Conservation (phyloP, 1,140 invertebrate genomes). For the Latrodectus geometricus region DNA sequence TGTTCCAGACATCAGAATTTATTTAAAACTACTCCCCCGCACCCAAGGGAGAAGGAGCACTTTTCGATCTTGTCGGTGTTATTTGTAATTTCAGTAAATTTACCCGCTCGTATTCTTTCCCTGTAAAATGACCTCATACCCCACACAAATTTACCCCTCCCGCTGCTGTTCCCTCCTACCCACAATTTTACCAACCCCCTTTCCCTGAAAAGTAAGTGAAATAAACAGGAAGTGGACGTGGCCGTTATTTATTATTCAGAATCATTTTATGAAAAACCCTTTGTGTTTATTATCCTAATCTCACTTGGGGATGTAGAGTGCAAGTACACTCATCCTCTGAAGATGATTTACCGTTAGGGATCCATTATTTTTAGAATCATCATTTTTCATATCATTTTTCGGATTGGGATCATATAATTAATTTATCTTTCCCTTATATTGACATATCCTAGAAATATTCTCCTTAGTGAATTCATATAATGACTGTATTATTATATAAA, state of each 20-base stretch:
- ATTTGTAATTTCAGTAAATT: conserved; percentile 58
- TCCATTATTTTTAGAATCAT: conserved; percentile 11
- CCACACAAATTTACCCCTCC: background rate
- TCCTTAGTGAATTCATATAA: no score
- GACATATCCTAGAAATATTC: no score
- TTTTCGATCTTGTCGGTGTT: conserved; percentile 20
- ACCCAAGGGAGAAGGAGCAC: conserved; percentile 19
- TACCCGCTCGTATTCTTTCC: conserved; percentile 16
- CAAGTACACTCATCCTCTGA: no score
- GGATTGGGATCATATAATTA: no score
- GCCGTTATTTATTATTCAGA: conserved; percentile 60
- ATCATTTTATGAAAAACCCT: conserved; percentile 57
- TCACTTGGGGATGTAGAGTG: background rate
- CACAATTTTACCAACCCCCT: conserved; percentile 15
- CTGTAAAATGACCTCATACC: conserved; percentile 53
- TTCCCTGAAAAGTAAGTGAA: conserved; percentile 42
- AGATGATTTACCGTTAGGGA: no score
- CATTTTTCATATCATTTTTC: no score
- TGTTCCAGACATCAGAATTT: background rate
- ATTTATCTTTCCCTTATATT: no score
- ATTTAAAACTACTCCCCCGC: background rate
- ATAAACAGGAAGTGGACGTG: conserved; percentile 56
- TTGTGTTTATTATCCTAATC: conserved; percentile 47
- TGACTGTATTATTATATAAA: no score
- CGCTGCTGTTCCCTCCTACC: conserved; percentile 1